Base-by-base conservation (phyloP, 2,888 invertebrate species). In the Synanthedon andrenaeformis region DNA sequence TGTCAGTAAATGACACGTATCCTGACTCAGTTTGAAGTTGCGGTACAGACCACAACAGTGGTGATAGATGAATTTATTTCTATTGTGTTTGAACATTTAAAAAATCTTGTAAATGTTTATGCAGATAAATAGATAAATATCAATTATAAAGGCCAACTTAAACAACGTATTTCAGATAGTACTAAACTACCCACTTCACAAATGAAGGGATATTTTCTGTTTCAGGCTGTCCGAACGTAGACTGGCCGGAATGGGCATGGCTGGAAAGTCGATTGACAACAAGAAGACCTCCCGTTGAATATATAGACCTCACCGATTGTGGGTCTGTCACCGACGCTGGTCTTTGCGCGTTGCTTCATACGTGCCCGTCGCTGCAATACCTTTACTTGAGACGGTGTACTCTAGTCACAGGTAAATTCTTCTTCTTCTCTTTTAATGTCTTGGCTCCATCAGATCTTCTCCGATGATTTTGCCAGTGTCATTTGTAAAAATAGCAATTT, bases 291-390 rank as follows among this genome's bases (percentile, higher is more conserved):
- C 91, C 94, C 50, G 88, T 97, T 50, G 96, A 96, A 74, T 95
- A 94, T 77, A 89, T 97, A 61, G 97, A 97, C 83, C 89, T 97
- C 65, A 96, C 96, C 4, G 97, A 97, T 79, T 97, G 97, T 72
- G 90, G 92, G 55, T 90, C 91, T 14, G 90, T 97, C 49, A 94
- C 95, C 58, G 97, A 97, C 76, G 91, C 92, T 28, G 96, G 96
- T 1, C 89, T 97, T 12, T 92, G 94, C 64, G 91, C 94, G 50
- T 91, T 96, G 52, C 93, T 97, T 10, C 92, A 94, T 59, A 95
- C 95, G 65, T 97, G 96, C 77, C 94, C 96, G 0, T 94, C 96
- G 63, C 88, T 97, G 58, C 92, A 93, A 62, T 96, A 94, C 80
- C 89, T 97, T 52, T 97, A 96, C 81, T 89, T 97, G 57, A 89